A percentile compares a stretch with the other conserved stretches of the same genome.
These are phyloP conservation scores for Campaea margaritaria DNA, from an alignment of 2,888 invertebrate genomes.

Conservation along the genomic window DNA sequence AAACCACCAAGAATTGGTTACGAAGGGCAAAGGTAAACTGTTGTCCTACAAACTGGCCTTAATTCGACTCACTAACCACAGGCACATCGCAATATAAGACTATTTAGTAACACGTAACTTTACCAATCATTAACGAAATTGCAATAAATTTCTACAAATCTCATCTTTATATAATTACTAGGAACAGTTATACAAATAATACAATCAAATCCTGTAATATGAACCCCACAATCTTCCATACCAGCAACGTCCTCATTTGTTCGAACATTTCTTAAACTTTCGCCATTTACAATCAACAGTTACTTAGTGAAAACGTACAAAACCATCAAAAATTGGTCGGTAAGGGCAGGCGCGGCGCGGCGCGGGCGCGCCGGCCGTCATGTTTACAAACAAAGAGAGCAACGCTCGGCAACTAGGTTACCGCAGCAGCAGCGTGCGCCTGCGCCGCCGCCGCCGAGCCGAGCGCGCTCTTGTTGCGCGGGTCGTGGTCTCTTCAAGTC, in stretches of 20 bases:
- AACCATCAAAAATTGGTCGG: constrained; percentile 43
- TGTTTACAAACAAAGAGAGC: constrained; percentile 86
- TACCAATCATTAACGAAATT: too few relatives aligned
- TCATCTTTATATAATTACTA: too few relatives aligned
- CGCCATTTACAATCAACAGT: constrained; percentile 36
- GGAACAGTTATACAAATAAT: too few relatives aligned
- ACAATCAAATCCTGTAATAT: constrained; percentile 1
- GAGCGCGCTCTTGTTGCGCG: constrained; percentile 69
- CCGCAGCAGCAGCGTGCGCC: constrained; percentile 61
- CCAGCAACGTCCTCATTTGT: constrained; percentile 21
- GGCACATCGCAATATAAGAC: too few relatives aligned
- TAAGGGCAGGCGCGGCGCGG: constrained; percentile 53
- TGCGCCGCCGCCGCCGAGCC: constrained; percentile 47
- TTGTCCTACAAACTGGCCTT: too few relatives aligned
- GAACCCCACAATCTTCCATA: constrained; percentile 2
- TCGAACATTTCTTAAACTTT: constrained; percentile 30
- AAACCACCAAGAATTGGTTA: too few relatives aligned
- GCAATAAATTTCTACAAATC: too few relatives aligned
- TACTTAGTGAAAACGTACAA: constrained; percentile 40
- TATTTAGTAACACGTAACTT: too few relatives aligned
- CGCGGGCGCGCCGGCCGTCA: constrained; percentile 63
- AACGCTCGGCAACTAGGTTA: constrained; percentile 84
- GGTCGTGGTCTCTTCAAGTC: constrained; percentile 70
- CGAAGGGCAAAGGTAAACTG: not conserved
- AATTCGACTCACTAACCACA: too few relatives aligned